Evolutionary conservation across 2,888 invertebrate species (phyloP).

Genomic region (Thymelicus acteon): DNA sequence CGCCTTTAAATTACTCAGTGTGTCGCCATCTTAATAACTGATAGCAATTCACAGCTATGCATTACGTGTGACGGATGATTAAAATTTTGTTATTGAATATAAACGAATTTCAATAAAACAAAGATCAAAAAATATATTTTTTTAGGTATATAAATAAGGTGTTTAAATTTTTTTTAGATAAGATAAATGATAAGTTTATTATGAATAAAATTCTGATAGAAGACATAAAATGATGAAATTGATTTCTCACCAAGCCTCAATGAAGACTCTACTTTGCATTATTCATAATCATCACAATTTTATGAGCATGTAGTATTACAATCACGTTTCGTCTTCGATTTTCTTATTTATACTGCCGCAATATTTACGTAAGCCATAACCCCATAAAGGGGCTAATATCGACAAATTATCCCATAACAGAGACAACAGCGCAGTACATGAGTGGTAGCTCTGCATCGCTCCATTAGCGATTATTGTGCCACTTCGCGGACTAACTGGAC

Average conservation of each 20-base stretch:
- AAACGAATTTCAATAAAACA: neutral
- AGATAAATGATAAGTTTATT: too few relatives aligned
- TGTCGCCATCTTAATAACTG: neutral
- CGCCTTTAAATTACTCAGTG: constrained; percentile 1
- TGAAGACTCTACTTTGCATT: too few relatives aligned
- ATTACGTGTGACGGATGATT: constrained; percentile 23
- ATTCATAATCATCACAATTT: too few relatives aligned
- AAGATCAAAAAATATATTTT: neutral
- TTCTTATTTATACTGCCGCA: neutral
- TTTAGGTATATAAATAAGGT: too few relatives aligned
- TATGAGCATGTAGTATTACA: too few relatives aligned
- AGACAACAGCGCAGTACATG: constrained; percentile 50
- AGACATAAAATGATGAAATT: too few relatives aligned
- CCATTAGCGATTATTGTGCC: constrained; percentile 83
- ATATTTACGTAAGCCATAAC: constrained; percentile 19
- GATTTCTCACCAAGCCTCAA: too few relatives aligned
- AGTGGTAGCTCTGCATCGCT: constrained; percentile 80
- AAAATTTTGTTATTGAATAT: constrained; percentile 7
- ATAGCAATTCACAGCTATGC: constrained; percentile 22
- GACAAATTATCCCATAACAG: constrained; percentile 52
- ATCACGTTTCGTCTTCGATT: neutral
- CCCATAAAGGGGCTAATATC: constrained; percentile 44
- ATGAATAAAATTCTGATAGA: too few relatives aligned
- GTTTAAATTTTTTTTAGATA: too few relatives aligned
- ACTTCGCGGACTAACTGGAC: constrained; percentile 71